Evolutionary conservation across 2,888 invertebrate species (phyloP).

Genomic region (Actias luna): DNA sequence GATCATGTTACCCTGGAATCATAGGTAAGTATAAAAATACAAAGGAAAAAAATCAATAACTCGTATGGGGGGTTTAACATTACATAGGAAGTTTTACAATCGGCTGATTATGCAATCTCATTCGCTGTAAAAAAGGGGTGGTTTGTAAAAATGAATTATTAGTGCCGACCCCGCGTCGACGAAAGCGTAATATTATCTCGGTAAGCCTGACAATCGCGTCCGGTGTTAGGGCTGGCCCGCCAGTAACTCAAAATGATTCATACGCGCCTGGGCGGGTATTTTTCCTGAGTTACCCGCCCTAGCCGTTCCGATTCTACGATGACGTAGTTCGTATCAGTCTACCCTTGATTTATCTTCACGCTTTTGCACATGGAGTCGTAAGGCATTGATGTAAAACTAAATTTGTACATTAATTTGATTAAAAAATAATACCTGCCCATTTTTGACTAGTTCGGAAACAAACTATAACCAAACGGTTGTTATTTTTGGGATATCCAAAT

Average conservation of each 20-base stretch:
- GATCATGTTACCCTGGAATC: too few species aligned
- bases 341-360: not conserved
- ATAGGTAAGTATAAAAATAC: not conserved
- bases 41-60: not conserved
- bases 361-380: not conserved
- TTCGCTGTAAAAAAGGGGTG: not conserved
- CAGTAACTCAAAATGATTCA: slow-evolving; percentile 7
- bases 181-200: slow-evolving; percentile 8
- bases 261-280: not conserved
- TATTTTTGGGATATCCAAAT: too few species aligned
- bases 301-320: not conserved
- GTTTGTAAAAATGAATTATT: not conserved
- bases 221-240: slow-evolving; percentile 6
- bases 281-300: not conserved
- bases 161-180: not conserved
- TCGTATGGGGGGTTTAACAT: not conserved
- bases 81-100: not conserved
- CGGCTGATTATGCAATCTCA: not conserved
- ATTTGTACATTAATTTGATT: too few species aligned
- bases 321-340: not conserved
- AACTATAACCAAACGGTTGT: too few species aligned
- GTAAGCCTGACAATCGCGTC: slow-evolving; percentile 2
- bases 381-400: not conserved
- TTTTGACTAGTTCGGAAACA: too few species aligned
- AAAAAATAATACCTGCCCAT: too few species aligned